Evolutionary conservation across 92 coral and sea anemone species (phyloP).

Genomic region (Porites divaricata): DNA sequence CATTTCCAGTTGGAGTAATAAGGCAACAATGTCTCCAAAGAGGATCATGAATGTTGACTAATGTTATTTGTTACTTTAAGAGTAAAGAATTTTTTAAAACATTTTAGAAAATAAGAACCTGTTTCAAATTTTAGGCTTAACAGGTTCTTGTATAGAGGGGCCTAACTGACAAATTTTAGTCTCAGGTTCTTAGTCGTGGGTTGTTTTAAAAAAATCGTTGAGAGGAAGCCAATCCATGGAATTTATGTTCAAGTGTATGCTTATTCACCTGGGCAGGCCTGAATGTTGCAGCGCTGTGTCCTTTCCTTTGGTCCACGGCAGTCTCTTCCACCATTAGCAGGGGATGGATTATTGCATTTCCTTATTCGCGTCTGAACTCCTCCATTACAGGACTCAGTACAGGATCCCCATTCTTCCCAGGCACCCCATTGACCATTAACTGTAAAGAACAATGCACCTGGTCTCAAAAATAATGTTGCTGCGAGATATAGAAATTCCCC

Average conservation of each 20-base stretch:
- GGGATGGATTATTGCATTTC: conserved; percentile 23
- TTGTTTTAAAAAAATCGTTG: too few relatives aligned
- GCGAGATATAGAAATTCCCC: too few relatives aligned
- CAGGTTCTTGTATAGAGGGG: too few relatives aligned
- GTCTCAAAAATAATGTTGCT: not conserved
- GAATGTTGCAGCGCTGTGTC: conserved; percentile 21
- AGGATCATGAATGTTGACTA: too few relatives aligned
- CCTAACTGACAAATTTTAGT: too few relatives aligned
- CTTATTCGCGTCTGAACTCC: conserved; percentile 27
- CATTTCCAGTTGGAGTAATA: too few relatives aligned
- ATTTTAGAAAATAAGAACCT: too few relatives aligned
- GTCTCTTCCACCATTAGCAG: conserved; percentile 28
- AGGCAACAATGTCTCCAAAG: too few relatives aligned
- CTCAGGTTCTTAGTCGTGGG: too few relatives aligned
- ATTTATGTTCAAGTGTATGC: not conserved
- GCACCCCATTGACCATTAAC: conserved; percentile 38
- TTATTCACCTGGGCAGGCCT: conserved; percentile 32
- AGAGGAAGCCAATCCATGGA: not conserved
- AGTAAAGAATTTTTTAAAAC: too few relatives aligned
- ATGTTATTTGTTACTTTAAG: too few relatives aligned
- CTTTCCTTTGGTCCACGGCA: conserved; percentile 17
- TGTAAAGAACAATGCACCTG: not conserved
- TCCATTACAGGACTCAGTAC: conserved; percentile 35
- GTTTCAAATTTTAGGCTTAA: too few relatives aligned
- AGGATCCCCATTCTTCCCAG: conserved; percentile 39